A percentile compares a stretch with the other conserved stretches of the same genome.
Evolutionary conservation across 2,113 vertebrate genomes (phyloP).

Genomic region (Embiotoca jacksoni): DNA sequence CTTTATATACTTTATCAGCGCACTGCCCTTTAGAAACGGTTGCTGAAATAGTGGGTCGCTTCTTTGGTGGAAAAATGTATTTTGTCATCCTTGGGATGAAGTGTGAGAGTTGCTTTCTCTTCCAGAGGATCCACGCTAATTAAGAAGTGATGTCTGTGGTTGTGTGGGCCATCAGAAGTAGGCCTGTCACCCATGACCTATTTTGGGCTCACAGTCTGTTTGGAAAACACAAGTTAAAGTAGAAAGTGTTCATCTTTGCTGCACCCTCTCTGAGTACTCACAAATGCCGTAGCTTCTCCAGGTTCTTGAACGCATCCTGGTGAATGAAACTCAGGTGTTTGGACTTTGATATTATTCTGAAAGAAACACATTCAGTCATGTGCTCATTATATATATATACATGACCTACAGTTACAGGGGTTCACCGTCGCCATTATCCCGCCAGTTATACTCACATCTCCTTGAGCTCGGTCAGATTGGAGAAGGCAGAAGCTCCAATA

Average conservation of each 20-base stretch:
- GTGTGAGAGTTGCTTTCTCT: constrained; percentile 39
- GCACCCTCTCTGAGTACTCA: constrained; percentile 71
- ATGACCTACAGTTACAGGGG: not conserved
- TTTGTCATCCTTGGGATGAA: not conserved
- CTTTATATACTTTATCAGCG: not conserved
- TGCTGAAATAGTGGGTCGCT: not conserved
- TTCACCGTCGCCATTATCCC: constrained; percentile 15
- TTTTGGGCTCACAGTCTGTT: constrained; percentile 49
- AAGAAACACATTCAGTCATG: constrained; percentile 23
- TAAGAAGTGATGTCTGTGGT: constrained; percentile 55
- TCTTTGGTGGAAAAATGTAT: not conserved
- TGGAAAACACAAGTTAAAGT: constrained; percentile 15
- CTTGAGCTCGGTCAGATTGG: constrained; percentile 74
- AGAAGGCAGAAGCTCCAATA: constrained; percentile 77
- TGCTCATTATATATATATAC: not conserved
- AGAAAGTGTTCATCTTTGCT: not conserved
- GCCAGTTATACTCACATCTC: constrained; percentile 76
- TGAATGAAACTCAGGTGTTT: constrained; percentile 79
- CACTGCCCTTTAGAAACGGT: not conserved
- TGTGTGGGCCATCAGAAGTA: constrained; percentile 34
- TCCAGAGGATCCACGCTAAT: constrained; percentile 49
- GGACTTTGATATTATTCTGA: constrained; percentile 81
- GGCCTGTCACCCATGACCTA: constrained; percentile 63
- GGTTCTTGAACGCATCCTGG: constrained; percentile 77
- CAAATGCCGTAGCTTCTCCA: constrained; percentile 76